These are phyloP conservation scores for Clepsis dumicolana DNA, from an alignment of 2,888 invertebrate genomes.

Conservation along the genomic window DNA sequence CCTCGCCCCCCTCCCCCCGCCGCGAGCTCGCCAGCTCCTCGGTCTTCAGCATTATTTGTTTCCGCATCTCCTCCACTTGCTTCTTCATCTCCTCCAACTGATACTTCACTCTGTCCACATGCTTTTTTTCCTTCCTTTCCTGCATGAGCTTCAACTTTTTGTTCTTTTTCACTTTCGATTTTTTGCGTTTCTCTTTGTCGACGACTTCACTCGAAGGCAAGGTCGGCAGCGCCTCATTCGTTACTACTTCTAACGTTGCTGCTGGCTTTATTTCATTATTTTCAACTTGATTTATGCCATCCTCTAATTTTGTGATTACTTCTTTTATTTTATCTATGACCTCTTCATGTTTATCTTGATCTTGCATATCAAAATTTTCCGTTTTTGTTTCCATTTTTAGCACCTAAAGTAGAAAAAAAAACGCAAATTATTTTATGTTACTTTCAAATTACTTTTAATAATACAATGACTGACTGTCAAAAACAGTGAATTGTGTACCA, in stretches of 20 bases:
- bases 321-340: slow-evolving; percentile 77
- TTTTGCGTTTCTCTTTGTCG: slow-evolving; percentile 46
- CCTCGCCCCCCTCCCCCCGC: slow-evolving; percentile 48
- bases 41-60: slow-evolving; percentile 66
- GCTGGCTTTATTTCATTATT: slow-evolving; percentile 44
- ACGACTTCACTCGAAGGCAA: slow-evolving; percentile 14
- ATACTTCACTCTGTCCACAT: slow-evolving; percentile 71
- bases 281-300: slow-evolving; percentile 61
- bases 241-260: slow-evolving; percentile 50
- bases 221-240: slow-evolving; percentile 29
- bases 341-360: slow-evolving; percentile 66
- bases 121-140: slow-evolving; percentile 70
- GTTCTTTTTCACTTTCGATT: slow-evolving; percentile 67
- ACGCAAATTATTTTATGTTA: not conserved
- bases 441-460: too few species aligned
- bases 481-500: too few species aligned
- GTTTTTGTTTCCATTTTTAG: slow-evolving; percentile 69
- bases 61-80: slow-evolving; percentile 74
- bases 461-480: too few species aligned
- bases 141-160: slow-evolving; percentile 65
- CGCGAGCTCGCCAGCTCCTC: slow-evolving; percentile 53
- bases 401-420: slow-evolving; percentile 56
- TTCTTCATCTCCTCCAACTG: slow-evolving; percentile 73
- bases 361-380: slow-evolving; percentile 72
- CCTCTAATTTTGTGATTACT: slow-evolving; percentile 75